Percentiles rank a stretch among this genome's conserved stretches.
phyloP scores from a whole-genome alignment of 1,140 invertebrate species.

The Ctenoplectra terminalis region DNA sequence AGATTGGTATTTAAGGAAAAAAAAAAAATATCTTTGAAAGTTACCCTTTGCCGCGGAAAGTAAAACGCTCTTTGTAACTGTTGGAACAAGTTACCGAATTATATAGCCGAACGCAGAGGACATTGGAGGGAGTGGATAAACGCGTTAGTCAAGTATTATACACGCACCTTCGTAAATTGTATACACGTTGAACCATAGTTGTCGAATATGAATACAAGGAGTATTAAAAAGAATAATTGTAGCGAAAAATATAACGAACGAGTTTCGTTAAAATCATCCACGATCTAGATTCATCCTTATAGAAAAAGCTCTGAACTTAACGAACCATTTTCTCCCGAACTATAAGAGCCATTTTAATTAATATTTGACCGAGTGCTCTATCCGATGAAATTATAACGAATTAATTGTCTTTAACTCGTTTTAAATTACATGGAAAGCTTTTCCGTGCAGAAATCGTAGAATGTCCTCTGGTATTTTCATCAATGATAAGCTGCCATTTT shows the following conservation, averaged over 20 bases:
- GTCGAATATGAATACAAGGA: not conserved
- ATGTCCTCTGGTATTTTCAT: not conserved
- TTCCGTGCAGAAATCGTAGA: too few relatives aligned
- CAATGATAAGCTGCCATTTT: not conserved
- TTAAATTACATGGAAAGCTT: not conserved
- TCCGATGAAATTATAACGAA: not conserved
- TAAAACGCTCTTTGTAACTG: slow-evolving; percentile 16
- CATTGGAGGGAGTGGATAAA: slow-evolving; percentile 41
- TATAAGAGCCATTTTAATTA: not conserved
- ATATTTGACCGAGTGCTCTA: not conserved
- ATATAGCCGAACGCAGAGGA: slow-evolving; percentile 33
- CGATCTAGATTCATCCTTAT: too few relatives aligned
- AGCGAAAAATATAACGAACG: too few relatives aligned
- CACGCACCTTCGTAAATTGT: not conserved
- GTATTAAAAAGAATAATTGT: too few relatives aligned
- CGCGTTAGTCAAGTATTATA: slow-evolving; percentile 16
- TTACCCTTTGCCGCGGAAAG: slow-evolving; percentile 1
- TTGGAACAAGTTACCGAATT: slow-evolving; percentile 33
- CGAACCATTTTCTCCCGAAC: too few relatives aligned
- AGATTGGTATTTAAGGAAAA: not conserved
- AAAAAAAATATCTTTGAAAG: not conserved
- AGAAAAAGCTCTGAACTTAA: too few relatives aligned
- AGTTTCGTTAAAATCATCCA: too few relatives aligned
- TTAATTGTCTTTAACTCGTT: not conserved
- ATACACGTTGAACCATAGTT: not conserved